These are phyloP conservation scores for Stenodera caucasica DNA, from an alignment of 2,888 invertebrate genomes.

Conservation along the genomic window DNA sequence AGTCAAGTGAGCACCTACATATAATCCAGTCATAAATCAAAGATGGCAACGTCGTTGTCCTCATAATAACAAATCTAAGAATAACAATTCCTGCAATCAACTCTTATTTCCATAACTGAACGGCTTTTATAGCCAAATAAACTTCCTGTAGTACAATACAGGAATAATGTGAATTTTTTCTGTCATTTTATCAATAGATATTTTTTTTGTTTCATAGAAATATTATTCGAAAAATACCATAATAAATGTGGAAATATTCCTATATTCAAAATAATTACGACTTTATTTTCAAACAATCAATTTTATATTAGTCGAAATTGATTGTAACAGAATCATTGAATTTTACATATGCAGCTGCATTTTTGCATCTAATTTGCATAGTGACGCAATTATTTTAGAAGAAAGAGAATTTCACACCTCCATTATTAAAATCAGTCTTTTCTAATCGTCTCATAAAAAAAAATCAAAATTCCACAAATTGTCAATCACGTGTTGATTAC, in stretches of 20 bases:
- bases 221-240: not conserved
- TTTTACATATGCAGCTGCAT: not conserved
- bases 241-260: not conserved
- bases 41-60: slow-evolving; percentile 31
- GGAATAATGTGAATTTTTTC: slow-evolving; percentile 23
- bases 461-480: too few relatives aligned
- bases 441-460: too few relatives aligned
- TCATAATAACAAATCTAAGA: slow-evolving; percentile 32
- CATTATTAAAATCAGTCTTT: too few relatives aligned
- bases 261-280: not conserved
- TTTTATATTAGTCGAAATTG: not conserved
- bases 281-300: not conserved
- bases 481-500: too few relatives aligned
- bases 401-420: too few relatives aligned
- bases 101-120: slow-evolving; percentile 30
- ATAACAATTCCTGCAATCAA: slow-evolving; percentile 31
- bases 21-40: slow-evolving; percentile 25
- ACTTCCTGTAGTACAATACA: slow-evolving; percentile 26
- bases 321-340: not conserved
- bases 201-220: too few relatives aligned
- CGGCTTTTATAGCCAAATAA: slow-evolving; percentile 28
- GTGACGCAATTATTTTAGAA: too few relatives aligned
- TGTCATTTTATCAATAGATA: too few relatives aligned
- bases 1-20: slow-evolving; percentile 25
- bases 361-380: not conserved